Conservation (phyloP, 2,888 invertebrate genomes). For the Rhogogaster chlorosoma region DNA sequence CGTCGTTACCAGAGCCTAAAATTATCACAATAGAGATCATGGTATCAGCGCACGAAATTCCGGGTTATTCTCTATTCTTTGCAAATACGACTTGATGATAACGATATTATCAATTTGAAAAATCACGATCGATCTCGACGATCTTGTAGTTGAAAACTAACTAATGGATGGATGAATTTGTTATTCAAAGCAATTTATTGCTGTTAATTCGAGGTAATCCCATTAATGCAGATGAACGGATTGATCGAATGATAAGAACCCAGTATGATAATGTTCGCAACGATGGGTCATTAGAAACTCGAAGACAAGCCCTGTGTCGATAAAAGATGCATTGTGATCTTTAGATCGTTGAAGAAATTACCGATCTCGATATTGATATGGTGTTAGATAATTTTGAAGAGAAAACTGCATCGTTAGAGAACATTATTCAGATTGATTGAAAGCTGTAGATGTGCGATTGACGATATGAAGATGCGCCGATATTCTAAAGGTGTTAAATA, state of each 20-base stretch:
- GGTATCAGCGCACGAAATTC: neutral
- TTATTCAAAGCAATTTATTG: too few relatives aligned
- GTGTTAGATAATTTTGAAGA: neutral
- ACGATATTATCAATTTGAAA: neutral
- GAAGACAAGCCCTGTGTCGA: neutral
- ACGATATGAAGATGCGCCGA: neutral
- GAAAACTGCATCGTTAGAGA: neutral
- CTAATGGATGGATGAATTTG: too few relatives aligned
- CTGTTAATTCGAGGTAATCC: too few relatives aligned
- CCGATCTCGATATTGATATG: neutral
- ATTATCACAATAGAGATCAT: neutral
- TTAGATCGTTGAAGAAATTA: neutral
- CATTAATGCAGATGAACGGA: too few relatives aligned
- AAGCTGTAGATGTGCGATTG: neutral
- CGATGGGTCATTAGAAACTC: neutral
- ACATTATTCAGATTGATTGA: neutral
- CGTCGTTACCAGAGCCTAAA: slow-evolving; percentile 7
- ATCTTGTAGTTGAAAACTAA: too few relatives aligned
- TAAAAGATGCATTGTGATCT: neutral
- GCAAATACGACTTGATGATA: neutral
- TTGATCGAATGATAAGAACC: too few relatives aligned
- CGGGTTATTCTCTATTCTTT: too few relatives aligned
- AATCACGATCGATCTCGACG: too few relatives aligned
- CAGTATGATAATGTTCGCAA: neutral
- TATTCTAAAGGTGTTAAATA: neutral